Base-by-base conservation (phyloP, 37 sponge, comb jelly and placozoan genomes). In the Axinella damicornis region DNA sequence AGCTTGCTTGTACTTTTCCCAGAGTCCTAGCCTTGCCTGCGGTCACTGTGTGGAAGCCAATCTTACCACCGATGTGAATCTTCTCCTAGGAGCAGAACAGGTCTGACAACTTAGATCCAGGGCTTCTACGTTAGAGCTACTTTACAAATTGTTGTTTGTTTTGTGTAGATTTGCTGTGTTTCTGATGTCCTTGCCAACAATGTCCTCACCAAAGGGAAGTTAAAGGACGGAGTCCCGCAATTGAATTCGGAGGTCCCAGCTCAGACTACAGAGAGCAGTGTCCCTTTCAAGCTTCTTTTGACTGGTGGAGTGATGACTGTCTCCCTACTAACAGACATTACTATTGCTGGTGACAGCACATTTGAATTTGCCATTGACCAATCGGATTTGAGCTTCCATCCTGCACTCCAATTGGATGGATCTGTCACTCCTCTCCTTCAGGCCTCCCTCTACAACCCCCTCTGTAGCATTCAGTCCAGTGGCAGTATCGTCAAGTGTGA, bases 51-150 rank as follows among this genome's bases (percentile, higher is more conserved):
- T 85, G 30, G 91, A 90, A 59, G 67, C 65, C 28, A 85, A 83
- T 66, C 22, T 90, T n/a, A 67, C 52, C 18, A 66, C 86, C 35
- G 67, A 79, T 41, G 33, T 81, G 36, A 74, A 25, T 62, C 28
- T 90, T 13, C 6, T 90, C 55, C 59, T 80, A 19, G 87, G 87
- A 71, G n/a, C 28, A 34, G 80, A 86, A 12, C 87, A 86, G 87
- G 87, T 86, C 21, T 28, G 56, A 38, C 32, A 28, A 61, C 62
- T 61, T 5, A 14, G 62, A 4, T 61, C n/a, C n/a, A n/a, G n/a
- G n/a, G n/a, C n/a, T n/a, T n/a, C n/a, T n/a, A n/a, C n/a, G n/a
- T n/a, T n/a, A n/a, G n/a, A n/a, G n/a, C n/a, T n/a, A n/a, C n/a
- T n/a, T 4, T 46, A 46, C 9, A 46, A 9, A 46, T 46, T 46